These are phyloP conservation scores for Willisornis vidua DNA, from an alignment of 2,113 vertebrate species.

Conservation along the genomic window DNA sequence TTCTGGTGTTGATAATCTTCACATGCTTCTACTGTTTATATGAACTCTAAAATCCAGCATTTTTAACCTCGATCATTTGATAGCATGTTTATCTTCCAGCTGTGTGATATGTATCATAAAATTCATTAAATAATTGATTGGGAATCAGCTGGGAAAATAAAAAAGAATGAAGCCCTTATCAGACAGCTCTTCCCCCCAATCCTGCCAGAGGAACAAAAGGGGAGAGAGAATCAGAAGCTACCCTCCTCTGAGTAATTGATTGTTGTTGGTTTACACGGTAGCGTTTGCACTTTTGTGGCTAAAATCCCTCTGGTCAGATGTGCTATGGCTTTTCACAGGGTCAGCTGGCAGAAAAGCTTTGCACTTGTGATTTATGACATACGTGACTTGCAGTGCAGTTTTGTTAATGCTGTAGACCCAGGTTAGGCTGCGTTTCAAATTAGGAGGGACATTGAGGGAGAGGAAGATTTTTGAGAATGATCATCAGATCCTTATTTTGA, in stretches of 20 bases:
- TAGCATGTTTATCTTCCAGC: background rate
- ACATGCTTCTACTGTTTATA: background rate
- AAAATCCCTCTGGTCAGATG: background rate
- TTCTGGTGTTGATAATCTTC: background rate
- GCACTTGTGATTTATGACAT: background rate
- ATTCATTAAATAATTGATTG: background rate
- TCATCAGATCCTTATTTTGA: background rate
- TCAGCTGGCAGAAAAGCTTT: background rate
- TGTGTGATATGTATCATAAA: background rate
- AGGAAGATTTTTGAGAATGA: background rate
- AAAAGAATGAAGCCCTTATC: background rate
- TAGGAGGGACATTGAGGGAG: background rate
- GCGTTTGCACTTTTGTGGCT: background rate
- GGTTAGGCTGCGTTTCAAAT: background rate
- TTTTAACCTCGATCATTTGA: background rate
- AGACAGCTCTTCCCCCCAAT: background rate
- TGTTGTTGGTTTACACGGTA: background rate
- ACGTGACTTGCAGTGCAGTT: rapidly evolving
- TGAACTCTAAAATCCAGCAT: background rate
- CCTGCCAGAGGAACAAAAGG: background rate
- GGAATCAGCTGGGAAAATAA: slow-evolving; percentile 24
- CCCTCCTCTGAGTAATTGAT: background rate
- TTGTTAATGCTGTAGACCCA: background rate
- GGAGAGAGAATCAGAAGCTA: background rate
- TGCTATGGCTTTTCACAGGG: background rate